Conservation (phyloP, 53 echinoderm and acorn worm species). For the Paelopatides confundens region DNA sequence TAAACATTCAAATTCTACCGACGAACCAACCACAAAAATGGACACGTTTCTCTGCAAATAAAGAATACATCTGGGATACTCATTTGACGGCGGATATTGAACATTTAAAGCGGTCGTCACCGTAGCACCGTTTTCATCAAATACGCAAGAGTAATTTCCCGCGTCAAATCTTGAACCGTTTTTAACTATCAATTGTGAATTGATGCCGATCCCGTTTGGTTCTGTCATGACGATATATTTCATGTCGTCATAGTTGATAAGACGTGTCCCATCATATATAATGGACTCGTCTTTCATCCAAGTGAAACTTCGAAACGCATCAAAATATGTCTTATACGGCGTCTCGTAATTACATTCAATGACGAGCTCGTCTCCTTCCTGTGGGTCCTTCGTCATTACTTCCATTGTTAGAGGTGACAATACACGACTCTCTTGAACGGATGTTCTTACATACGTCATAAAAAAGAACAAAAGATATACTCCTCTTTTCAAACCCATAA, state of each 20-base stretch:
- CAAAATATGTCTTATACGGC: not conserved
- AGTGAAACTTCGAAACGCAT: not conserved
- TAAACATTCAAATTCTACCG: slow-evolving; percentile 17
- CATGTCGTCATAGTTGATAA: not conserved
- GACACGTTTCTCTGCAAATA: not conserved
- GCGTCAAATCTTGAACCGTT: slow-evolving; percentile 1
- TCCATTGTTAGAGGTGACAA: not conserved
- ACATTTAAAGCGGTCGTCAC: not conserved
- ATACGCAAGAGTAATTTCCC: slow-evolving; percentile 27
- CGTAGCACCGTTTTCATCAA: slow-evolving; percentile 19
- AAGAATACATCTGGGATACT: not conserved
- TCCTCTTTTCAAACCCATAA: not conserved
- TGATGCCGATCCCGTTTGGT: slow-evolving; percentile 29
- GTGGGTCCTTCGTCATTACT: not conserved
- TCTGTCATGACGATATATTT: slow-evolving; percentile 24
- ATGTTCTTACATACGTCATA: not conserved
- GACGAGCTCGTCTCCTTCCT: not conserved
- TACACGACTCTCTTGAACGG: not conserved
- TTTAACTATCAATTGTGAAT: slow-evolving; percentile 2
- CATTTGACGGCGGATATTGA: not conserved
- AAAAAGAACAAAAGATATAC: not conserved
- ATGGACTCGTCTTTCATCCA: slow-evolving; percentile 11
- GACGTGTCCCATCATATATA: not conserved
- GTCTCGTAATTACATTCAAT: slow-evolving; percentile 2
- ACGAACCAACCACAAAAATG: not conserved